These are phyloP conservation scores for Calameuta idolon DNA, from an alignment of 2,888 invertebrate genomes.

Conservation along the genomic window DNA sequence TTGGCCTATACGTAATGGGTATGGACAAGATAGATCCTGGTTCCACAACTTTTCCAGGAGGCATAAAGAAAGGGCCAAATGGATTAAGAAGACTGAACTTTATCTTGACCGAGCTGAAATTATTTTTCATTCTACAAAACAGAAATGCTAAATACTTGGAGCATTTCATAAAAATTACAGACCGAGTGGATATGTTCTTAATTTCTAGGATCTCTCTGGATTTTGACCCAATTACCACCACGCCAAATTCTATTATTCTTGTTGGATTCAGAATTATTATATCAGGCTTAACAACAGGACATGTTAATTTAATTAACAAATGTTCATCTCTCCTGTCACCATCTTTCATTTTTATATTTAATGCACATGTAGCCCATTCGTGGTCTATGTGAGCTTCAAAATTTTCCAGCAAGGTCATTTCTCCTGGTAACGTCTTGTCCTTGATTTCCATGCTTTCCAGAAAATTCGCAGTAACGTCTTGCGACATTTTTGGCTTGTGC, in stretches of 20 bases:
- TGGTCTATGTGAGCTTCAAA: background rate
- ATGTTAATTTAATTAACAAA: slow-evolving; percentile 7
- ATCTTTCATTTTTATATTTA: background rate
- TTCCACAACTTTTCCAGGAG: slow-evolving; percentile 30
- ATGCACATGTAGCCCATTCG: background rate
- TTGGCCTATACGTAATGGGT: slow-evolving; percentile 29
- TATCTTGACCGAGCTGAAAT: slow-evolving; percentile 4
- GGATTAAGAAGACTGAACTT: slow-evolving; percentile 19
- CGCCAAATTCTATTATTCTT: slow-evolving; percentile 12
- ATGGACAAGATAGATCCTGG: slow-evolving; percentile 29
- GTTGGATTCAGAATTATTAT: slow-evolving; percentile 13
- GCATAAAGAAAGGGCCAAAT: slow-evolving; percentile 28
- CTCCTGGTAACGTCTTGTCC: background rate
- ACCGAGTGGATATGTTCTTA: slow-evolving; percentile 22
- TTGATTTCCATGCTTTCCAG: background rate
- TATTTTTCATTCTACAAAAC: background rate
- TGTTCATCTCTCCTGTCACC: background rate
- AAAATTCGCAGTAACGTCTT: background rate
- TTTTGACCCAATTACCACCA: slow-evolving; percentile 13
- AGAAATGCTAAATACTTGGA: background rate
- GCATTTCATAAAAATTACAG: background rate
- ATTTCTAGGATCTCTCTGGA: slow-evolving; percentile 18
- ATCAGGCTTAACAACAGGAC: slow-evolving; percentile 16
- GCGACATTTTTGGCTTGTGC: background rate
- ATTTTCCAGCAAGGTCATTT: background rate